Evolutionary conservation across 2,888 invertebrate genomes (phyloP).

Genomic region (Drosophila antonietae): DNA sequence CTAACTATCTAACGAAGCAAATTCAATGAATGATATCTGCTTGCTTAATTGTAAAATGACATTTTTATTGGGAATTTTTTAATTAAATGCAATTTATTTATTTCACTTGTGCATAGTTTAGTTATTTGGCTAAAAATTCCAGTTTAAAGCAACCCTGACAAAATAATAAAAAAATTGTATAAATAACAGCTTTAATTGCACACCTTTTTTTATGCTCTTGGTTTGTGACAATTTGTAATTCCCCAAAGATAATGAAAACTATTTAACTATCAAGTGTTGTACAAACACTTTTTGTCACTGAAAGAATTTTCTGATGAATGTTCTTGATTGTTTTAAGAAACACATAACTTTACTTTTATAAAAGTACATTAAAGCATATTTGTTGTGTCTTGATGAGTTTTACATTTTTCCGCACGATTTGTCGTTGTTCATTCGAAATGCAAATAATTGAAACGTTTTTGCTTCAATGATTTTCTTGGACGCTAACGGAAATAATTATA

Average conservation of each 20-base stretch:
- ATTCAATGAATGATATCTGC: not conserved
- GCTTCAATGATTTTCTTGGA: slow-evolving; percentile 13
- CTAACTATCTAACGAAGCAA: not conserved
- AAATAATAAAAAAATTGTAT: not conserved
- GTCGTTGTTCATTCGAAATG: slow-evolving; percentile 10
- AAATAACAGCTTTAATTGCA: not conserved
- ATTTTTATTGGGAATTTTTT: no score
- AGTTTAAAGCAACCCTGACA: not conserved
- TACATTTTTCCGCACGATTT: not conserved
- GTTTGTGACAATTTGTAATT: not conserved
- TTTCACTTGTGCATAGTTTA: not conserved
- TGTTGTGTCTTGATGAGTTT: not conserved
- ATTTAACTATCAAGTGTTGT: not conserved
- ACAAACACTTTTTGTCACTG: not conserved
- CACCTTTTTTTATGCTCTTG: not conserved
- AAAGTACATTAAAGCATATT: not conserved
- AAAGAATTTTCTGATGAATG: not conserved
- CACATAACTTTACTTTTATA: no score
- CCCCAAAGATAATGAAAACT: not conserved
- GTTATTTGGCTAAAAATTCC: not conserved
- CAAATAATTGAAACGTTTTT: slow-evolving; percentile 37
- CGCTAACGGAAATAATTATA: slow-evolving; percentile 46
- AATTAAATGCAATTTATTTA: no score
- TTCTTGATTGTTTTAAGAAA: no score
- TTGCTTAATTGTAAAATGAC: not conserved